Percentiles rank a stretch among this genome's conserved stretches.
Evolutionary conservation across 2,888 invertebrate genomes (phyloP).

Genomic region (Micoletzkya japonica): DNA sequence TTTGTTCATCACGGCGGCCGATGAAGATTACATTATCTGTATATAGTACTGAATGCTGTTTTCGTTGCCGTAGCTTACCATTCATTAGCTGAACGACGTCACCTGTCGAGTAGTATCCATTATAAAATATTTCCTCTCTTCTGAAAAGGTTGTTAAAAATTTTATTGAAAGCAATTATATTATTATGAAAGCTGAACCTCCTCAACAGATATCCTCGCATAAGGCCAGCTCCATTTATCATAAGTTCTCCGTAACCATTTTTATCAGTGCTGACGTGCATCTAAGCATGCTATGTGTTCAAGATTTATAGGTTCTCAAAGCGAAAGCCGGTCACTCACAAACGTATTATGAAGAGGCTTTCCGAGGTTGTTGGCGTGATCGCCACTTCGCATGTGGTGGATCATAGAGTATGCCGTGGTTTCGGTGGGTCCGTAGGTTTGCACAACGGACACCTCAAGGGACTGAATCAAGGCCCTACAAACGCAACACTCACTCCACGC

Average conservation of each 20-base stretch:
- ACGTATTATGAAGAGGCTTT: conserved; percentile 39
- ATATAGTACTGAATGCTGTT: background rate
- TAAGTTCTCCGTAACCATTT: conserved; percentile 29
- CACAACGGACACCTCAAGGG: conserved; percentile 23
- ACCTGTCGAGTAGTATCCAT: conserved; percentile 53
- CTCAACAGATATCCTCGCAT: conserved; percentile 55
- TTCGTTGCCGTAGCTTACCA: conserved; percentile 25
- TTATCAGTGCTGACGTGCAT: background rate
- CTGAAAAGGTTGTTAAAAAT: background rate
- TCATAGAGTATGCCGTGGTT: conserved; percentile 52
- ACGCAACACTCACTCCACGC: conserved; percentile 32
- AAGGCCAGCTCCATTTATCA: conserved; percentile 42
- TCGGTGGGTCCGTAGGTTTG: conserved; percentile 61
- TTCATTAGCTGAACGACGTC: conserved; percentile 42
- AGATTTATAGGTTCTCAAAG: background rate
- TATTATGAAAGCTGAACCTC: background rate
- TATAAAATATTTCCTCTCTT: conserved; percentile 2
- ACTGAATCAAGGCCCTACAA: background rate
- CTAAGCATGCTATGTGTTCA: background rate
- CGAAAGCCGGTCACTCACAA: too few species aligned
- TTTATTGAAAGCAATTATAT: background rate
- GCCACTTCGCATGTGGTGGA: conserved; percentile 37
- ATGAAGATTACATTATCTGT: conserved; percentile 41
- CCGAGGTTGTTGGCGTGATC: conserved; percentile 50
- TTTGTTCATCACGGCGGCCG: conserved; percentile 55